Conservation (phyloP, 2,797 vertebrate genomes). For the Hippopotamyrus pictus region DNA sequence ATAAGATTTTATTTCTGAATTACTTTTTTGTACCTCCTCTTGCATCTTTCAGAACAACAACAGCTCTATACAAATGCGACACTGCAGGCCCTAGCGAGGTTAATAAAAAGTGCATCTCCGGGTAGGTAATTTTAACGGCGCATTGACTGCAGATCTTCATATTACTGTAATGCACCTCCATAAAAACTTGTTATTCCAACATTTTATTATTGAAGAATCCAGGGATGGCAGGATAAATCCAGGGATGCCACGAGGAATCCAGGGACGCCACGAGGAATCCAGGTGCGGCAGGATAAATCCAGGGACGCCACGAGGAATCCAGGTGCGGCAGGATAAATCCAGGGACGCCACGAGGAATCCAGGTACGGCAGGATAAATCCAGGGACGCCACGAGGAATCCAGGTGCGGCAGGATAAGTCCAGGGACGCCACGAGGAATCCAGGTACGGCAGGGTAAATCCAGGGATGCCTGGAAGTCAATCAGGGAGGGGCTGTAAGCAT, state of each 20-base stretch:
- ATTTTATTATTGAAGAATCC: neutral
- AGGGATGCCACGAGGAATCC: no score
- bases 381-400: no score
- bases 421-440: no score
- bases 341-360: neutral
- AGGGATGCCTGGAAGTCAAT: neutral
- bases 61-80: neutral
- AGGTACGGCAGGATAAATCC: neutral
- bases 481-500: neutral
- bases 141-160: neutral
- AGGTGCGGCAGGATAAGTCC: no score
- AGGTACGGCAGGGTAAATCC: no score
- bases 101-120: neutral
- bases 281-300: no score
- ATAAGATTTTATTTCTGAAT: neutral
- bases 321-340: no score
- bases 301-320: no score
- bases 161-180: neutral
- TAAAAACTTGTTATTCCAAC: neutral
- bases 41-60: neutral
- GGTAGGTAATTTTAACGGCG: neutral
- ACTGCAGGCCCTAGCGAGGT: neutral
- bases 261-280: no score
- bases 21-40: neutral
- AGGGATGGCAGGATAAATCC: neutral